Evolutionary conservation across 2,888 invertebrate species (phyloP).

Genomic region (Eupithecia exiguata): DNA sequence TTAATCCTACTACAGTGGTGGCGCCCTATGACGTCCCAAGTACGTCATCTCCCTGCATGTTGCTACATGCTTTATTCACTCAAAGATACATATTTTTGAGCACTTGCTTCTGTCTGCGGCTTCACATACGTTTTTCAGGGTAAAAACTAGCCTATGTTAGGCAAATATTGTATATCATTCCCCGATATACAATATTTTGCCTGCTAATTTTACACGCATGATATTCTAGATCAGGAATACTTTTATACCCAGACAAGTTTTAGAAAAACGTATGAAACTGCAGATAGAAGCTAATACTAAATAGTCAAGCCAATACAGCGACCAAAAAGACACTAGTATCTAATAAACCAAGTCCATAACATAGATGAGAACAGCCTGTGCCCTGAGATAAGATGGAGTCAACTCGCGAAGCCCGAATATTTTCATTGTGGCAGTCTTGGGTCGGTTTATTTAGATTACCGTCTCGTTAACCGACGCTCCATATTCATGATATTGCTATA

Average conservation of each 20-base stretch:
- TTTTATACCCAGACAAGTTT: too few species aligned
- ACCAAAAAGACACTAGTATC: not conserved
- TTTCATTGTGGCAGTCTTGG: conserved; percentile 55
- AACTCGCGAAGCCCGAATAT: conserved; percentile 57
- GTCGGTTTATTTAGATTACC: conserved; percentile 46
- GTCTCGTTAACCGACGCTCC: conserved; percentile 52
- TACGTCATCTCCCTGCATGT: not conserved
- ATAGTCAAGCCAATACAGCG: not conserved
- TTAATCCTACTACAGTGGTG: not conserved
- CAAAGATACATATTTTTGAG: not conserved
- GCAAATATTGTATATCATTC: too few species aligned
- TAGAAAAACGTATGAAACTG: too few species aligned
- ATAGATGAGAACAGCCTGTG: conserved; percentile 37
- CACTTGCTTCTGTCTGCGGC: not conserved
- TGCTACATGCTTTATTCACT: not conserved
- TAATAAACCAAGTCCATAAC: conserved; percentile 21
- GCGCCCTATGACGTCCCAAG: not conserved
- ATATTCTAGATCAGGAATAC: not conserved
- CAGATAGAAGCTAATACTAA: not conserved
- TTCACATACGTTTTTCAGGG: not conserved
- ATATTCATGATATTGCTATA: conserved; percentile 61
- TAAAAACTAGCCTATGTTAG: not conserved
- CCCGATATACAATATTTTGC: not conserved
- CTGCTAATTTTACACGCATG: not conserved
- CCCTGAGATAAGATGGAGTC: conserved; percentile 45